These are phyloP conservation scores for Daubentonia madagascariensis DNA, from an alignment of 2,113 vertebrate genomes.

Conservation along the genomic window DNA sequence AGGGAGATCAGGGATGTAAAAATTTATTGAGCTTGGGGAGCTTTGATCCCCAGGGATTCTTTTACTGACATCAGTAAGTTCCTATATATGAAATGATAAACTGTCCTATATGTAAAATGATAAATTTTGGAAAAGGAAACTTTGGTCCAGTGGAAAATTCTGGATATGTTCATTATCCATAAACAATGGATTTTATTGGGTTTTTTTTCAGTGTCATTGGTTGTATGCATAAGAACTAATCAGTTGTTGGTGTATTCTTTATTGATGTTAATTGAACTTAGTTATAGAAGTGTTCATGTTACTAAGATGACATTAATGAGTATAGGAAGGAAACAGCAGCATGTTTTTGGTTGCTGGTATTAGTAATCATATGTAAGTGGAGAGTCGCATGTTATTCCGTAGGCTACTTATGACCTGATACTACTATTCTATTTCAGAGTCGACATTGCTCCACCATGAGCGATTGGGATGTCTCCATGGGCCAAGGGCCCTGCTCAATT, in stretches of 20 bases:
- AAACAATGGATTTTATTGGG: conserved; percentile 33
- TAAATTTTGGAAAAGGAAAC: conserved; percentile 38
- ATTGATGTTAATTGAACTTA: not conserved
- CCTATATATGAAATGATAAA: not conserved
- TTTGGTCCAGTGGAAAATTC: not conserved
- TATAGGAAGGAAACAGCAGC: not conserved
- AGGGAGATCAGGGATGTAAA: not conserved
- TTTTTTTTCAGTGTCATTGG: not conserved
- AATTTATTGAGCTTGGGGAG: not conserved
- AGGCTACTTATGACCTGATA: not conserved
- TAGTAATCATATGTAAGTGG: not conserved
- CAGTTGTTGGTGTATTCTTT: conserved; percentile 3
- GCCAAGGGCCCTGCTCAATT: not conserved
- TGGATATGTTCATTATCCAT: conserved; percentile 25
- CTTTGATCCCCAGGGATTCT: conserved; percentile 11
- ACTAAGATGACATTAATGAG: not conserved
- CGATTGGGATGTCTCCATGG: not conserved
- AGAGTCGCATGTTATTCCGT: not conserved
- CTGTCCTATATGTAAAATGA: too few species aligned
- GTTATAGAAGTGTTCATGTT: conserved; percentile 28
- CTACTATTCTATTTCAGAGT: not conserved
- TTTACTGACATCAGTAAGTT: conserved; percentile 3
- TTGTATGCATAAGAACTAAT: conserved; percentile 31
- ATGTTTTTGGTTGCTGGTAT: not conserved
- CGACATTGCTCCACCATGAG: not conserved